Conservation (phyloP, 1,140 invertebrate species). For the Schlechtendalia chinensis region DNA sequence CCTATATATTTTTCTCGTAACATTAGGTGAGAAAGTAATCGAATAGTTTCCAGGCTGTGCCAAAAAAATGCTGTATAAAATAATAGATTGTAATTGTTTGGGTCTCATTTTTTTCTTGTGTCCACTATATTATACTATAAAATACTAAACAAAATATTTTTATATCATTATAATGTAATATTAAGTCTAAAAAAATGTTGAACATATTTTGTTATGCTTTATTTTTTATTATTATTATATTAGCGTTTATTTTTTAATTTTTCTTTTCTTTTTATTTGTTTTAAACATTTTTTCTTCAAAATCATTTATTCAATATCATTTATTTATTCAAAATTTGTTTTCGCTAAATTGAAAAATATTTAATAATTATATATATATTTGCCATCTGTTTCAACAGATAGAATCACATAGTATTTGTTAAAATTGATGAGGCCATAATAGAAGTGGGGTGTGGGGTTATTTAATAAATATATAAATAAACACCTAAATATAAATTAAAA, state of each 20-base stretch:
- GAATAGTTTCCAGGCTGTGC: conserved; percentile 48
- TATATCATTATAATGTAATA: conserved; percentile 43
- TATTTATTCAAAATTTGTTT: no score
- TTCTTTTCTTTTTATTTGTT: not conserved
- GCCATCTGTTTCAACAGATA: conserved; percentile 25
- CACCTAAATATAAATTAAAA: not conserved
- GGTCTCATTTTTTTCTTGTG: conserved; percentile 45
- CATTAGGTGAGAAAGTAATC: conserved; percentile 43
- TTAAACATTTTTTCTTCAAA: conserved; percentile 21
- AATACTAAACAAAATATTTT: conserved; percentile 44
- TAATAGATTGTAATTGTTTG: conserved; percentile 47
- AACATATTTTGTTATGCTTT: conserved; percentile 28
- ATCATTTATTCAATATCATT: no score
- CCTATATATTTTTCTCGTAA: conserved; percentile 41
- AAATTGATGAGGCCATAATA: conserved; percentile 30
- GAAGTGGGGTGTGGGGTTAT: conserved; percentile 22
- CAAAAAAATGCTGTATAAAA: conserved; percentile 44
- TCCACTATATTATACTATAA: conserved; percentile 42
- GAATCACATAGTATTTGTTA: conserved; percentile 9
- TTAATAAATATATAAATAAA: not conserved
- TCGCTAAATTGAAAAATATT: conserved; percentile 5
- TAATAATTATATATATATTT: not conserved
- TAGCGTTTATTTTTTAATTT: conserved; percentile 10
- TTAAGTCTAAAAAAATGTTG: conserved; percentile 43
- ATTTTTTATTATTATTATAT: no score